Evolutionary conservation across 2,797 vertebrate species (phyloP), one percentile per base, ranked within the genome.

Genomic region (Champsocephalus gunnari): DNA sequence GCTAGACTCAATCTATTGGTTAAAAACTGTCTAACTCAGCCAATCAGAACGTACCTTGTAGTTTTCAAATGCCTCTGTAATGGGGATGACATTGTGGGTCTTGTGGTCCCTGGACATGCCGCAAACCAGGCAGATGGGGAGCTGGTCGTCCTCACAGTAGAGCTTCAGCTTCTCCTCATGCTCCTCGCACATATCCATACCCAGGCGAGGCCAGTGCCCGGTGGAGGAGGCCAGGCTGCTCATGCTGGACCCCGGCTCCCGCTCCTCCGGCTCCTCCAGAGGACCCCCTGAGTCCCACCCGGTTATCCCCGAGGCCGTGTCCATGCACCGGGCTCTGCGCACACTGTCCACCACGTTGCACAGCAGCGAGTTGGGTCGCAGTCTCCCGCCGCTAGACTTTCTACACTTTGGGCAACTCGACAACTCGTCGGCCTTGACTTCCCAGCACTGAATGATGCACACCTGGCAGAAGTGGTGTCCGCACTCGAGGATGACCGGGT

Each of bases 101-200:
- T 92, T 94, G 88, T 95, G 94, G 80, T 93, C 93, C 28, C 93
- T 85, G 60, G 94, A 95, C 92, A 94, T 93, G 4, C 93, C 93
- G 68, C 94, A 95, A 43, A 95, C 93, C 78, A 95, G 85, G 6
- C 94, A 95, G 69, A 95, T 95, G 3, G 94, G 90, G 16, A 93
- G 84, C 90, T 95, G 94, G 77, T 95, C 94, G 71, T 94, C 93
- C 80, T 94, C 94, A 10, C 94, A 95, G 85, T 92, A 95, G 0
- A 95, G 89, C 75, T 95, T 95, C 47, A 95, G 87, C 75, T 91
- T 94, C 91, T 95, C 94, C 65, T 95, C 93, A 8, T 95, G 94
- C 59, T 94, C 92, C 80, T 90, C 92, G 64, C 94, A 95, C 87
- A 93, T 81, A 56, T 93, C 92, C 53, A 75, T 2, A 1, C 74